Conservation (phyloP, 2,113 vertebrate species). For the Amia ocellicauda region DNA sequence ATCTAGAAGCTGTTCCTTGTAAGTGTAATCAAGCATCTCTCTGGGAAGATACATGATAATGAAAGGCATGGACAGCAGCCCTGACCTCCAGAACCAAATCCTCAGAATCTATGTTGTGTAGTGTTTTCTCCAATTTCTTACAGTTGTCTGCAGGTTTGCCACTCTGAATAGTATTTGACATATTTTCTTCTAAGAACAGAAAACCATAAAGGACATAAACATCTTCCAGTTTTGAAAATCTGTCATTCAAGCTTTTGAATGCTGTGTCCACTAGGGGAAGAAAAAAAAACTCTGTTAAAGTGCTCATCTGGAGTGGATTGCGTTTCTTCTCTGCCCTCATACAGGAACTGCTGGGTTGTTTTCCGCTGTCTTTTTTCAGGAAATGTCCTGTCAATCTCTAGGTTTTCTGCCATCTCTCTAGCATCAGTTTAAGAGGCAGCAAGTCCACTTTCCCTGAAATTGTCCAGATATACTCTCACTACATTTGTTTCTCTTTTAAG, state of each 20-base stretch:
- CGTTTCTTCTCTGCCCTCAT: conserved; percentile 24
- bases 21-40: conserved; percentile 24
- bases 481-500: conserved; percentile 12
- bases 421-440: conserved; percentile 13
- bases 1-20: conserved; percentile 17
- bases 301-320: conserved; percentile 22
- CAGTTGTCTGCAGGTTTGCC: no score
- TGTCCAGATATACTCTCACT: background rate
- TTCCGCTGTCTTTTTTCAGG: conserved; percentile 21
- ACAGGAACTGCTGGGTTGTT: conserved; percentile 16
- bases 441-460: conserved; percentile 17
- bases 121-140: no score
- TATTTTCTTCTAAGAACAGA: conserved; percentile 24
- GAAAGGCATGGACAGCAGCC: conserved; percentile 23
- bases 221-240: conserved; percentile 24
- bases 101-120: conserved; percentile 22
- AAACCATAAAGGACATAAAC: conserved; percentile 25
- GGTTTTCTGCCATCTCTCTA: conserved; percentile 22
- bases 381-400: conserved; percentile 20
- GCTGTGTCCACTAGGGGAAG: conserved; percentile 24
- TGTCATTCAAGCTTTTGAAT: conserved; percentile 22
- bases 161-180: no score
- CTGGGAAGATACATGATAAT: conserved; percentile 15
- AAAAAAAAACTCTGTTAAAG: conserved; percentile 26
- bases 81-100: conserved; percentile 17